Percentiles rank a stretch among this genome's conserved stretches.
Evolutionary conservation across 1,140 invertebrate species (phyloP).

Genomic region (Zaprionus nigranus): DNA sequence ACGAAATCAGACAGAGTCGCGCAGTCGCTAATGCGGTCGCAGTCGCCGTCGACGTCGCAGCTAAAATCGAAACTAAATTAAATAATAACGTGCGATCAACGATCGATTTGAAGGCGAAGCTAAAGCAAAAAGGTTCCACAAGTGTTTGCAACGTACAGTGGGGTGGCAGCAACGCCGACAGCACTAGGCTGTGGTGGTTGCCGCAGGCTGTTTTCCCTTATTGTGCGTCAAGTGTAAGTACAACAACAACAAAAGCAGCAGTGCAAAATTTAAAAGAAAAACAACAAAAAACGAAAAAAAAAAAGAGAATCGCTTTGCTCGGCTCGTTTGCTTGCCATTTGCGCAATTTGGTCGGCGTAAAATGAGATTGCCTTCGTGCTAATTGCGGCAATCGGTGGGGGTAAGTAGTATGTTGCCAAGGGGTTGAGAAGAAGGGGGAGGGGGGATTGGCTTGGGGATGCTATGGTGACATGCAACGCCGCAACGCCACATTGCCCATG

Average conservation of each 20-base stretch:
- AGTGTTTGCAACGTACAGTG: constrained; percentile 13
- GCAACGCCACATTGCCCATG: constrained; percentile 21
- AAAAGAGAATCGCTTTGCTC: constrained; percentile 45
- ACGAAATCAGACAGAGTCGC: background rate
- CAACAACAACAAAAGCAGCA: constrained; percentile 22
- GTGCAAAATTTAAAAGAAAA: constrained; percentile 10
- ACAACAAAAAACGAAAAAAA: constrained; percentile 13
- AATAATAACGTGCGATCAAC: constrained; percentile 43
- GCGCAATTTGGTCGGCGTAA: constrained; percentile 75
- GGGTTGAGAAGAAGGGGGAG: background rate
- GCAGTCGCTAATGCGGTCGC: constrained; percentile 4
- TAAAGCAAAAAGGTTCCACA: constrained; percentile 1
- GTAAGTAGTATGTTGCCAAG: constrained; percentile 38
- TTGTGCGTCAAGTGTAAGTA: constrained; percentile 52
- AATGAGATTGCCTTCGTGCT: constrained; percentile 79
- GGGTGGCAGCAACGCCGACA: constrained; percentile 18
- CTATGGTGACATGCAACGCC: constrained; percentile 60
- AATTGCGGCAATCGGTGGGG: constrained; percentile 68
- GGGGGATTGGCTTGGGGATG: constrained; percentile 33
- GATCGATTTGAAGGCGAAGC: constrained; percentile 32
- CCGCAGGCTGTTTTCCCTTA: constrained; percentile 11
- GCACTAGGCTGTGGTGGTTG: constrained; percentile 16
- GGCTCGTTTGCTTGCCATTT: constrained; percentile 65
- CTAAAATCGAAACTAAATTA: constrained; percentile 44
- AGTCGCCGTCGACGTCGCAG: constrained; percentile 7